Conservation (phyloP, 2,797 vertebrate species). For the Syngnathus rostellatus region DNA sequence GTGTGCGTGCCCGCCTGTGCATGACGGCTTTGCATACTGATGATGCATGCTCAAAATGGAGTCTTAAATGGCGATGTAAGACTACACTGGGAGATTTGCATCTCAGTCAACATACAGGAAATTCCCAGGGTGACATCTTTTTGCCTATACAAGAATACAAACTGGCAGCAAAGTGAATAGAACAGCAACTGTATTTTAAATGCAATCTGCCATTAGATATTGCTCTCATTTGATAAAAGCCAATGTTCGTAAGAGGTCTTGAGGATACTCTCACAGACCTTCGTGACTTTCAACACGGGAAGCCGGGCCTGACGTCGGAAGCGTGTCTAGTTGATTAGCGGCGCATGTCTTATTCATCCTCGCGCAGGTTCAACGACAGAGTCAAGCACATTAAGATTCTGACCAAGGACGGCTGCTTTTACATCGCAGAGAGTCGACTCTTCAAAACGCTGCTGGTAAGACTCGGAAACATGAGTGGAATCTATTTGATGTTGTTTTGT, state of each 20-base stretch:
- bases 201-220: neutral
- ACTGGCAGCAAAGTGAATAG: neutral
- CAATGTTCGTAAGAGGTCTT: neutral
- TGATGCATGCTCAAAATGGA: neutral
- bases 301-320: constrained; percentile 27
- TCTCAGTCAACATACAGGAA: neutral
- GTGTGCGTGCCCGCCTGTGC: neutral
- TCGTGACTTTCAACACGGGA: constrained; percentile 29
- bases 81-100: neutral
- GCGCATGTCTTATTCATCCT: constrained; percentile 76
- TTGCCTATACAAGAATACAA: neutral
- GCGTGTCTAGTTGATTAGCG: constrained; percentile 61
- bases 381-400: constrained; percentile 97
- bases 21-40: constrained; percentile 2
- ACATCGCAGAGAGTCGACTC: constrained; percentile 87
- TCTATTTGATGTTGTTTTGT: neutral
- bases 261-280: constrained; percentile 11
- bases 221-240: neutral
- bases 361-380: constrained; percentile 88
- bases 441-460: constrained; percentile 91
- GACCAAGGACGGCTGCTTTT: constrained; percentile 87
- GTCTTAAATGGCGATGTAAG: neutral
- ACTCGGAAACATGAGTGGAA: neutral
- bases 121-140: neutral
- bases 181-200: neutral